Base-by-base conservation (phyloP, 1,140 invertebrate genomes). In the Musca vetustissima region DNA sequence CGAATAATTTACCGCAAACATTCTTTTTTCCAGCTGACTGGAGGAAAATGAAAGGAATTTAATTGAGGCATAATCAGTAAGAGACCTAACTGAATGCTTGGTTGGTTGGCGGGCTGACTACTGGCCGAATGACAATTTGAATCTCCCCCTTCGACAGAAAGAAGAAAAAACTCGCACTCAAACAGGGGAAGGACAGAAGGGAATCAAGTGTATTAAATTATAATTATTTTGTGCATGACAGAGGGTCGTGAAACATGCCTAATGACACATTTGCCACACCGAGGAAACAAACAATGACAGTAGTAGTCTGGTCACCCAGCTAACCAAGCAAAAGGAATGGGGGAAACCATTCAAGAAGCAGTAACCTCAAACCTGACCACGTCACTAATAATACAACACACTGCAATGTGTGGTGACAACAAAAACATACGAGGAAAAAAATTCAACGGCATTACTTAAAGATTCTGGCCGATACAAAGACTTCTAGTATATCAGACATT, bases 201-300 rank as follows among this genome's bases (percentile, higher is more conserved):
- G 49, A 14, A 64, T 59, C 68, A 69, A 69, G 68, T 69, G 68
- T 69, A 69, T 69, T 69, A 69, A 69, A 69, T 69, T 69, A 69
- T 69, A 69, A 69, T 69, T 69, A 69, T 69, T 64, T 65, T 69
- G 68, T 64, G 68, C 68, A 69, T 69, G 68, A 64, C 68, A 69
- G 22, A 64, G 52, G 59, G 57, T 59, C 68, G 61, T 69, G 68
- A 69, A 69, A 69, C 68, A 69, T 69, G 68, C 68, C 68, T 69
- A 69, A 69, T 69, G 68, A 69, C 48, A 69, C 68, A 69, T 69
- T 69, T 69, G 68, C 68, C 49, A 69, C 48, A 50, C 32, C 43
- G 50, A 47, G 28, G 24, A n/a, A 49, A 22, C 14, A 48, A 36
- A 57, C 52, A 32, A 32, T 66, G 24, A 36, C 15, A 59, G 50